Evolutionary conservation across 2,888 invertebrate species (phyloP).

Genomic region (Lamproptera curius): DNA sequence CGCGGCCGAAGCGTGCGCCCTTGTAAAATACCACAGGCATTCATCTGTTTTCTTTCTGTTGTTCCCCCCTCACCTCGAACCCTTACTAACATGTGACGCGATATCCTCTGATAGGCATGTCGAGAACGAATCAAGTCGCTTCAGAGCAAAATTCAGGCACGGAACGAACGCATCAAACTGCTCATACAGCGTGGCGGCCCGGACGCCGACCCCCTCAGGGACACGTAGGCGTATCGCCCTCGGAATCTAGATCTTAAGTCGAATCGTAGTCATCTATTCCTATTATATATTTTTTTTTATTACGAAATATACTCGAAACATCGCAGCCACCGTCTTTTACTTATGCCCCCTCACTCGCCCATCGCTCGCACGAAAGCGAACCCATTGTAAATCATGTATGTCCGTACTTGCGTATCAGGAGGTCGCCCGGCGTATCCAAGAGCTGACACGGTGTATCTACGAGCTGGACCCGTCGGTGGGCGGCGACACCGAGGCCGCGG

Average conservation of each 20-base stretch:
- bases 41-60: conserved; percentile 65
- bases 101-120: conserved; percentile 84
- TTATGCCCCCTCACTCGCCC: conserved; percentile 17
- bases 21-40: conserved; percentile 46
- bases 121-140: conserved; percentile 91
- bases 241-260: conserved; percentile 50
- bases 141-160: conserved; percentile 92
- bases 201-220: conserved; percentile 84
- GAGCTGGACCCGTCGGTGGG: conserved; percentile 85
- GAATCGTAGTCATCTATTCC: conserved; percentile 54
- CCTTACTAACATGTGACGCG: conserved; percentile 60
- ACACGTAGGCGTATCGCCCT: conserved; percentile 75
- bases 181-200: conserved; percentile 92
- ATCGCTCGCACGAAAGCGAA: conserved; percentile 41
- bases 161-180: conserved; percentile 92
- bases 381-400: conserved; percentile 68
- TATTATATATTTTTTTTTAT: conserved; percentile 53
- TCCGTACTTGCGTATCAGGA: conserved; percentile 82
- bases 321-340: conserved; percentile 61
- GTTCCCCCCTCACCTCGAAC: conserved; percentile 53
- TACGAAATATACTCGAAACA: conserved; percentile 64
- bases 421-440: conserved; percentile 84
- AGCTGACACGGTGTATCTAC: conserved; percentile 84
- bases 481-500: conserved; percentile 82
- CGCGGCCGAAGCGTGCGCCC: conserved; percentile 12